phyloP scores from a whole-genome alignment of 2,888 invertebrate species.

The Syrphus vitripennis region DNA sequence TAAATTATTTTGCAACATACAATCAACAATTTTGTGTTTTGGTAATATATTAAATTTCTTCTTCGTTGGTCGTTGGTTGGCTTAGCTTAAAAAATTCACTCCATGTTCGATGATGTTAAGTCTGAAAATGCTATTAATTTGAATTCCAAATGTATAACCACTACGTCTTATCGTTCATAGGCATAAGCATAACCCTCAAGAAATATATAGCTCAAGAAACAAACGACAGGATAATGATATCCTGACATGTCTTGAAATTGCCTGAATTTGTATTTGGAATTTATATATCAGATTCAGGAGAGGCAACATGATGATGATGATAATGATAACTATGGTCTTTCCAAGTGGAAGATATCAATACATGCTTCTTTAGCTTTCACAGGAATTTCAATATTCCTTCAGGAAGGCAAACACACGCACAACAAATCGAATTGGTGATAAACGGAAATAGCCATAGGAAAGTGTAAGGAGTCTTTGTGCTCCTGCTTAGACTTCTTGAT shows the following conservation, averaged over 20 bases:
- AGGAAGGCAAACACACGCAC: not conserved
- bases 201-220: not conserved
- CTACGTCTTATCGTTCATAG: not conserved
- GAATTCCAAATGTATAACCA: not conserved
- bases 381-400: not conserved
- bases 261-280: conserved; percentile 53
- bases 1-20: conserved; percentile 5
- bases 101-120: not conserved
- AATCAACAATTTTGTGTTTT: not conserved
- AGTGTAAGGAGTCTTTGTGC: not conserved
- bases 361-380: not conserved
- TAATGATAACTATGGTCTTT: not conserved
- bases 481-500: not conserved
- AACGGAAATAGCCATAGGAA: conserved; percentile 3
- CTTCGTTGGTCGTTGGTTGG: not conserved
- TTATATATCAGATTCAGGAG: conserved; percentile 36
- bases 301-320: not conserved
- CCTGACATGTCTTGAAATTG: conserved; percentile 23
- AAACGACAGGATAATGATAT: conserved; percentile 51
- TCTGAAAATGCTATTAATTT: conserved; percentile 1
- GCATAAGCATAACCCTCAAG: not conserved
- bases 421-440: conserved; percentile 1
- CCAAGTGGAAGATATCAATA: not conserved
- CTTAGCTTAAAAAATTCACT: not conserved
- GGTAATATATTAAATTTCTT: not conserved